phyloP scores from a whole-genome alignment of 2,113 vertebrate genomes.

The Condylura cristata region DNA sequence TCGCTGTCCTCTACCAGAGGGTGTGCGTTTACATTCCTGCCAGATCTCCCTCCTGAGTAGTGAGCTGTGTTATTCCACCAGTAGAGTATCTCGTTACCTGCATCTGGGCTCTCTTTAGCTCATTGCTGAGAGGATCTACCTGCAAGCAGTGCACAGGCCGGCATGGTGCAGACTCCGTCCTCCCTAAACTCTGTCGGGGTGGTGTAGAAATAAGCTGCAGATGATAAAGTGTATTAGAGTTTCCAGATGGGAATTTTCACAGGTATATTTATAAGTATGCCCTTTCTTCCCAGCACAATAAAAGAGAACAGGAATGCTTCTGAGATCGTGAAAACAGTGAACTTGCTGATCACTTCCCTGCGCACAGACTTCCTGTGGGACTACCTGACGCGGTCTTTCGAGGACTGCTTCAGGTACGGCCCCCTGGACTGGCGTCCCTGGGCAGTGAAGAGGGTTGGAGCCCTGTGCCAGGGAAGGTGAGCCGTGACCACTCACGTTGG shows the following conservation, averaged over 20 bases:
- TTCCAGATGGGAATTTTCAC: neutral
- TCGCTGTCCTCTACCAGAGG: neutral
- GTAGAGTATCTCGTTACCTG: neutral
- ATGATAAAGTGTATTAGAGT: neutral
- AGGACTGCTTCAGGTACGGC: slow-evolving; percentile 91
- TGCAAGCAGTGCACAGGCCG: neutral
- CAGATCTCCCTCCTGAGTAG: neutral
- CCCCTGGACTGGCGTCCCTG: no score
- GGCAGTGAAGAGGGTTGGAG: no score
- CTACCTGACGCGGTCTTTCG: slow-evolving; percentile 93
- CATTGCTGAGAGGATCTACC: neutral
- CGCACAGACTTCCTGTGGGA: slow-evolving; percentile 97
- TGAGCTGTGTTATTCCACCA: neutral
- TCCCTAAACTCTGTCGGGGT: neutral
- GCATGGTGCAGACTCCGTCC: neutral
- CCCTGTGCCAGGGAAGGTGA: no score
- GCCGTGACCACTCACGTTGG: no score
- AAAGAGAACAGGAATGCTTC: slow-evolving; percentile 96
- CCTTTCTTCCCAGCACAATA: slow-evolving; percentile 87
- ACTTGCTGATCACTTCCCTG: slow-evolving; percentile 94
- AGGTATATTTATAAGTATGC: neutral
- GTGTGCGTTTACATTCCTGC: neutral
- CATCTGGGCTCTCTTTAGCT: neutral
- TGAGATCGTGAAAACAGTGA: slow-evolving; percentile 96
- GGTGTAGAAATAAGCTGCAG: neutral